These are phyloP conservation scores for rabbit (Oryctolagus cuniculus) DNA, from an alignment of 2,113 vertebrate species.

Conservation along the genomic window mOryCun1.1 NC_091437.1:541501-542000, in stretches of 20 bases:
- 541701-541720: conserved; percentile 29
- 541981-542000: not conserved
- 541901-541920: not conserved
- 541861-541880: not conserved
- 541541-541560: not conserved
- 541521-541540: not conserved
- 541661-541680: not conserved
- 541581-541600: not conserved
- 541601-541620: too few species aligned
- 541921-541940: not conserved
- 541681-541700: conserved; percentile 37
- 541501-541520: not conserved
- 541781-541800: not conserved
- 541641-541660: not conserved
- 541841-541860: not conserved
- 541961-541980: not conserved
- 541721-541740: conserved; percentile 67
- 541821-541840: not conserved
- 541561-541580: not conserved
- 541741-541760: not conserved
- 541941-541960: too few species aligned
- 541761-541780: not conserved
- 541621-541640: not conserved
- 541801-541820: not conserved
- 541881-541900: not conserved